phyloP scores from a whole-genome alignment of 2,888 invertebrate genomes.

The Caenorhabditis afra region DNA sequence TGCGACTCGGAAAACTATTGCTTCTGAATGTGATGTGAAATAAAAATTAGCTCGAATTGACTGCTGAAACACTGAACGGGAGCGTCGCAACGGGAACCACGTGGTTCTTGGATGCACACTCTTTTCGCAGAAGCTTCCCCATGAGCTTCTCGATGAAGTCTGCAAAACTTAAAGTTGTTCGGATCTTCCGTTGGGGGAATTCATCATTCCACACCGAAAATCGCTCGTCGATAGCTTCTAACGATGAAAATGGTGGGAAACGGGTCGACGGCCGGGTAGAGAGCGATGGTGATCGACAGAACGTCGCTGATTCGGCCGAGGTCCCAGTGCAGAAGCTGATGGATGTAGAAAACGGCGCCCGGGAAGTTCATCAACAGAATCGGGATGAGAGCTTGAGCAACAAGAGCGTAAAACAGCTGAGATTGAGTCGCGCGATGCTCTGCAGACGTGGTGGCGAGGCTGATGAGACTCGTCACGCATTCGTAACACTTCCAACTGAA shows the following conservation, averaged over 20 bases:
- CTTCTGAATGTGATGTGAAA: background rate
- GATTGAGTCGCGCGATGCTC: conserved; percentile 4
- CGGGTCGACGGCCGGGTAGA: conserved; percentile 8
- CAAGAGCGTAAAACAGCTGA: conserved; percentile 22
- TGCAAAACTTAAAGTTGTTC: too few relatives aligned
- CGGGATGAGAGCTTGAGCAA: conserved; percentile 15
- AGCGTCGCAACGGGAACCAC: too few relatives aligned
- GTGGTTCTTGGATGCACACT: too few relatives aligned
- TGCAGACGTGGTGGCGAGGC: background rate
- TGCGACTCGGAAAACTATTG: conserved; percentile 36
- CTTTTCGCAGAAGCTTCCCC: too few relatives aligned
- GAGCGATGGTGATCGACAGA: background rate
- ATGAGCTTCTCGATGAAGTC: too few relatives aligned
- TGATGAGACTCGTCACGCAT: background rate
- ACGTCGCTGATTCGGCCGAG: background rate
- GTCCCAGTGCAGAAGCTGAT: background rate
- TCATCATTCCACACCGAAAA: background rate
- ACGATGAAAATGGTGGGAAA: conserved; percentile 3
- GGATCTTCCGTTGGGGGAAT: too few relatives aligned
- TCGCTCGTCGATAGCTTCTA: background rate
- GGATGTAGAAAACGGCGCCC: background rate
- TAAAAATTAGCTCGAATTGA: too few relatives aligned
- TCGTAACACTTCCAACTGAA: background rate
- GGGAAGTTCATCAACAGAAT: conserved; percentile 5
- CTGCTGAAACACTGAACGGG: too few relatives aligned